Evolutionary conservation across 2,113 vertebrate species (phyloP).

Genomic region (Sapayoa aenigma): DNA sequence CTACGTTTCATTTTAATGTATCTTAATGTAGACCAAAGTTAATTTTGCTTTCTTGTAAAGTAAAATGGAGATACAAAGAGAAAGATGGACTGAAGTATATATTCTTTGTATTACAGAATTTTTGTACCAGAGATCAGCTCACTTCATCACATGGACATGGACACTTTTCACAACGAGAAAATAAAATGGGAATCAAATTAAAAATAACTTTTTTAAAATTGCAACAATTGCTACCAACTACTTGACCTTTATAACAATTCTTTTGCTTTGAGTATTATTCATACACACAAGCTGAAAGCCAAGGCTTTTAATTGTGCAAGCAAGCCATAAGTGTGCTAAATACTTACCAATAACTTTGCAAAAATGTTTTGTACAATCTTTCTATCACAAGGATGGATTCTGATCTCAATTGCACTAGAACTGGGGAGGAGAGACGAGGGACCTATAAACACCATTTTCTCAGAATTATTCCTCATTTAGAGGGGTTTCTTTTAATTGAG

Average conservation of each 20-base stretch:
- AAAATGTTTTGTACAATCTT: not conserved
- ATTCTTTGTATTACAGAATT: not conserved
- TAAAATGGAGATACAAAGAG: not conserved
- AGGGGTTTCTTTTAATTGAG: not conserved
- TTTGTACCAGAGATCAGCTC: not conserved
- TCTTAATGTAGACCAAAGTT: slow-evolving; percentile 28
- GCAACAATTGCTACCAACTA: not conserved
- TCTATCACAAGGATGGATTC: not conserved
- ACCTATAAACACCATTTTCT: not conserved
- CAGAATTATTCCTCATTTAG: not conserved
- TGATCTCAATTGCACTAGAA: not conserved
- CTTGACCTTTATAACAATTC: not conserved
- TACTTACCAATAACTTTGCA: not conserved
- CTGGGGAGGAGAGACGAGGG: not conserved
- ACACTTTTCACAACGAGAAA: not conserved
- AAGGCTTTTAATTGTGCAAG: not conserved
- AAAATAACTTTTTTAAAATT: not conserved
- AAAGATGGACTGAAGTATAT: not conserved
- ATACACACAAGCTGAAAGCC: not conserved
- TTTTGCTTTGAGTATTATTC: not conserved
- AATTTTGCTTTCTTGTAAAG: slow-evolving; percentile 34
- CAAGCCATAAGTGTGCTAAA: not conserved
- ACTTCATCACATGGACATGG: not conserved
- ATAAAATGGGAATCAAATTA: not conserved
- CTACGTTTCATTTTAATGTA: not conserved